These are phyloP conservation scores for Acinonyx jubatus DNA, from an alignment of 2,113 vertebrate species.

Conservation along the genomic window DNA sequence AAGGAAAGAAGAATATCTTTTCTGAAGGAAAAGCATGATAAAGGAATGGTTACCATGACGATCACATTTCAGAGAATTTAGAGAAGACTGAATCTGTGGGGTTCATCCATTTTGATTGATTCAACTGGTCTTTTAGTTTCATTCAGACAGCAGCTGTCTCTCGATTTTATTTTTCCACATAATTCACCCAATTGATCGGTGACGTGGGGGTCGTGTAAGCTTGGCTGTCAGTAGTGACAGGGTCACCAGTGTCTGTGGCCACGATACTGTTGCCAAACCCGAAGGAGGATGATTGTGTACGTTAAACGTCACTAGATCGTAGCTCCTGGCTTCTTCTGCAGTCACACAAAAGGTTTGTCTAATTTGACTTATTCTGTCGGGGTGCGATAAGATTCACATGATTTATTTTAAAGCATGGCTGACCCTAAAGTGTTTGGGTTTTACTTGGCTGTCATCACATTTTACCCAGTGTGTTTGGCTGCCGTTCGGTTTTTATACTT, in stretches of 20 bases:
- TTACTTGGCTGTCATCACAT: constrained; percentile 56
- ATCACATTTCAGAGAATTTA: constrained; percentile 30
- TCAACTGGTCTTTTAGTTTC: constrained; percentile 52
- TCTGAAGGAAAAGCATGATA: not conserved
- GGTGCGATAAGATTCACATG: constrained; percentile 38
- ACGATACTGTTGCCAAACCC: not conserved
- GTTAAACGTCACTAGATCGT: not conserved
- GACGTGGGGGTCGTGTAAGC: constrained; percentile 45
- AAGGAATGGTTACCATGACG: constrained; percentile 62
- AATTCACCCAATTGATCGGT: constrained; percentile 31
- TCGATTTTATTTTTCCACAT: constrained; percentile 49
- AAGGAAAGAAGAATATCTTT: too few species aligned
- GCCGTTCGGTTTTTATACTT: constrained; percentile 25
- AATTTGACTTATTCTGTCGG: constrained; percentile 43
- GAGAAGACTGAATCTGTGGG: constrained; percentile 39
- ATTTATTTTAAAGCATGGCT: constrained; percentile 54
- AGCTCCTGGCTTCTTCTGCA: constrained; percentile 27
- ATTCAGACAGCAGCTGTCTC: constrained; percentile 51
- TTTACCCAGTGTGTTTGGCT: constrained; percentile 32
- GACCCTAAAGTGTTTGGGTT: constrained; percentile 34
- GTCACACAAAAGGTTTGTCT: constrained; percentile 38
- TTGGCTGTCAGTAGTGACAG: constrained; percentile 14
- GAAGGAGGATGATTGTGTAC: not conserved
- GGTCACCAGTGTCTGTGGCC: not conserved
- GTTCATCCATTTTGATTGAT: constrained; percentile 63